phyloP scores from a whole-genome alignment of 2,113 vertebrate genomes.

The Syrmaticus mikado region DNA sequence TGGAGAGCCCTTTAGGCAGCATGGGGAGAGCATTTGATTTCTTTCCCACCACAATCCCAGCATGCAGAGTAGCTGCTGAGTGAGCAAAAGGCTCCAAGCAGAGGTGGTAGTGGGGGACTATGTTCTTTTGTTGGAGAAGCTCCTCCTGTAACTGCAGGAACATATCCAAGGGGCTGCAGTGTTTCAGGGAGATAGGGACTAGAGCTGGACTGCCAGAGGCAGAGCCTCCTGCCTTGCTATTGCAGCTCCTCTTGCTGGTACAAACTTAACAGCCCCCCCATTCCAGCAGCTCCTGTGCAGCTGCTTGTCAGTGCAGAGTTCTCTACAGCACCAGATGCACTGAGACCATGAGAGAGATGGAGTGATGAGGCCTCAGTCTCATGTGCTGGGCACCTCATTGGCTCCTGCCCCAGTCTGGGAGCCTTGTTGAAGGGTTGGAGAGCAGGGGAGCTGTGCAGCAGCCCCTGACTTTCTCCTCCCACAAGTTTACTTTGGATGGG shows the following conservation, averaged over 20 bases:
- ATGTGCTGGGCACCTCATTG: not conserved
- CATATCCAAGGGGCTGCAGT: not conserved
- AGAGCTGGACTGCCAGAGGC: not conserved
- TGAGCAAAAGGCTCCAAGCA: not conserved
- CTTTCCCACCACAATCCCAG: not conserved
- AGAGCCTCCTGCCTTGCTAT: not conserved
- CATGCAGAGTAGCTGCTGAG: accelerated
- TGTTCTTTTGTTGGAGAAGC: not conserved
- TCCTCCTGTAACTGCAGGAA: accelerated
- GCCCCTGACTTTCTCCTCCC: not conserved
- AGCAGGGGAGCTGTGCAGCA: not conserved
- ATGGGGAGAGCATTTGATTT: not conserved
- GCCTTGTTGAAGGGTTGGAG: not conserved
- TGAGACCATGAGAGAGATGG: accelerated
- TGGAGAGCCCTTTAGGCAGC: not conserved
- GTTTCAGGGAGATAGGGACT: not conserved
- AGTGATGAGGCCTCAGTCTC: not conserved
- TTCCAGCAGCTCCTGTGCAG: not conserved
- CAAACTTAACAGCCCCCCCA: not conserved
- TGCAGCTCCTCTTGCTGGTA: not conserved
- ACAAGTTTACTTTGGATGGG: not conserved
- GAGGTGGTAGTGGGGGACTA: not conserved
- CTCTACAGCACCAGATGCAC: not conserved
- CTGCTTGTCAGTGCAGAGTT: not conserved
- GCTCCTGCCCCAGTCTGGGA: not conserved